Evolutionary conservation across 2,888 invertebrate species (phyloP), one percentile per base, ranked within the genome.

Genomic region (Melitaea athalia): DNA sequence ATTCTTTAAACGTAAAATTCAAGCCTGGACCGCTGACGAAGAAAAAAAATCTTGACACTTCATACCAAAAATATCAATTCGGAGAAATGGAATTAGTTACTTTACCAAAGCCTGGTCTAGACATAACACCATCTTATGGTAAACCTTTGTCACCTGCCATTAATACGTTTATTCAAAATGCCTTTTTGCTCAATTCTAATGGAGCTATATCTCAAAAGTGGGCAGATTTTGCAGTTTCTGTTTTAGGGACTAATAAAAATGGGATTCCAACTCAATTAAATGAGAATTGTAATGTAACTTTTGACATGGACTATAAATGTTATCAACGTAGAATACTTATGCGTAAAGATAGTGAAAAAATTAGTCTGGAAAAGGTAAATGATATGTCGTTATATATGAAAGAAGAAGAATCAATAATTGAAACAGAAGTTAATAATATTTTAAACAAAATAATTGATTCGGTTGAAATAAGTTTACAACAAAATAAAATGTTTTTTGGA

Each of bases 391-490:
- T 65, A 63, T 8, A 62, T 42, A n/a, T 43, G 61, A 70, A 38
- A 31, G 49, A 70, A 67, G 49, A 71, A 38, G 59, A 60, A 11
- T 47, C 59, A 52, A 62, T 74, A 64, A 72, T 77, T 38, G 63
- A 73, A 57, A 71, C 78, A 53, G 88, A 85, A 72, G 81, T 92
- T 47, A 83, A 87, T 79, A 84, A 84, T 8, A 83, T 95, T 38
- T 74, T 95, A 57, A 80, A 88, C 43, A 90, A 94, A 70, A 92
- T 95, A 76, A 81, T 95, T 64, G 89, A 92, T 74, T 91, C 94
- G n/a, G 93, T 95, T 45, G 94, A 95, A 79, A 93, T 94, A 50
- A 93, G 93, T 76, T 87, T 94, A 77, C 86, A 93, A 68, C 94
- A 94, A 80, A 92, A 94, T 77, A 84, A 86, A 3, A 85, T 95